Base-by-base conservation (phyloP, 1,140 invertebrate species). In the Metaphire vulgaris region DNA sequence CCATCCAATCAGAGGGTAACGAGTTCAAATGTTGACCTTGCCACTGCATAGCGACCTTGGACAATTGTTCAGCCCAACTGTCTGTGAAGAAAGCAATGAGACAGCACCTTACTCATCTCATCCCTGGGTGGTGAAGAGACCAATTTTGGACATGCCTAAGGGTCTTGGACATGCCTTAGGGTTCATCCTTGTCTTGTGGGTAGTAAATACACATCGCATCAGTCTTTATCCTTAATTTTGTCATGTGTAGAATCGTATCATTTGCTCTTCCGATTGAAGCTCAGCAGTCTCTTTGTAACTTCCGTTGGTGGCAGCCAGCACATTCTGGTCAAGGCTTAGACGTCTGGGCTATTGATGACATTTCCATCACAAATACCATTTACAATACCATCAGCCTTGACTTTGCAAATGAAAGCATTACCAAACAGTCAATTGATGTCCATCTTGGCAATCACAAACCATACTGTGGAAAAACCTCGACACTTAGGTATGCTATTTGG, bases 301-400 rank as follows among this genome's bases (percentile, higher is more conserved):
- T 88, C 77, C 83, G 84, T 15, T 84, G 87, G 80, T 85, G 84
- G 81, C 87, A 88, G 79, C 83, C 85, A 0, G 74, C 81, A 14
- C 85, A 87, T 76, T 87, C 87, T 12, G 87, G 86, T 15, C 76
- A 78, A 33, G 83, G 82, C 16, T 80, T 80, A 65, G 87, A 88
- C 80, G 84, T 88, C 2, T 88, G 87, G 87, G 87, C 87, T 1
- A 56, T 88, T 1, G 87, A 88, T 79, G 87, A 88, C 72, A 76
- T 85, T 2, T 80, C 80, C 69, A 79, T 88, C 21, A 85, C 81
- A 1, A 81, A 79, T 26, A 81, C 71, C 74, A 82, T 85, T 65
- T 82, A 82, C 74, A 86, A 86, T 79, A 84, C 81, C 33, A 81
- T 87, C 30, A 81, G 80, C 70, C 69, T 88, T 0, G 82, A 86